Percentiles rank a stretch among this genome's conserved stretches.
Conservation (phyloP, 2,797 vertebrate genomes). For the Lerista edwardsae region DNA sequence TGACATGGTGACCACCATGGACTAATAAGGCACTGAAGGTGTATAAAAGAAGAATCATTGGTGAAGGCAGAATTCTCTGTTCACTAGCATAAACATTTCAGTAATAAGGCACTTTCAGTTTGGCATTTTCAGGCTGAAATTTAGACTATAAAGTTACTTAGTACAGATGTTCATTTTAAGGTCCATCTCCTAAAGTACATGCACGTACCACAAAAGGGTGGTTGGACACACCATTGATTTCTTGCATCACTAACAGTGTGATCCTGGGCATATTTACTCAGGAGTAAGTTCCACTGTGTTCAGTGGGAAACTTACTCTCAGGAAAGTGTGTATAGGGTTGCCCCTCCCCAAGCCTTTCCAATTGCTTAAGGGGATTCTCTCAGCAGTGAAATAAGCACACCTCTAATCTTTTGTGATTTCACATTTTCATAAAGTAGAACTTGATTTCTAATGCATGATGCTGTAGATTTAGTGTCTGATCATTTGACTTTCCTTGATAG, state of each 20-base stretch:
- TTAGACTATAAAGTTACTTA: not conserved
- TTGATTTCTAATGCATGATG: not conserved
- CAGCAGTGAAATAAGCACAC: not conserved
- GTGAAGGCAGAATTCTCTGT: not conserved
- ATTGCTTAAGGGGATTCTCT: not conserved
- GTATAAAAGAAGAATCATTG: slow-evolving; percentile 15
- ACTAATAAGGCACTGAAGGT: slow-evolving; percentile 9
- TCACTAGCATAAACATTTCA: not conserved
- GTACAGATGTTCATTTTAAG: not conserved
- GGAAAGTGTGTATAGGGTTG: too few relatives aligned
- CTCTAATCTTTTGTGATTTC: not conserved
- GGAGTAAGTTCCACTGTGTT: too few relatives aligned
- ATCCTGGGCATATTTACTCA: too few relatives aligned
- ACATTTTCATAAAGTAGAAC: not conserved
- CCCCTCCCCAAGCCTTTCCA: not conserved
- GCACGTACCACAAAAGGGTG: not conserved
- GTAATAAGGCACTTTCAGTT: not conserved
- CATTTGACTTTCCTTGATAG: not conserved
- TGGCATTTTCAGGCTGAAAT: not conserved
- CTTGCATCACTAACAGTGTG: not conserved
- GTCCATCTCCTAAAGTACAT: not conserved
- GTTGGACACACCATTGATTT: not conserved
- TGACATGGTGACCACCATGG: slow-evolving; percentile 59
- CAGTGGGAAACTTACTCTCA: too few relatives aligned
- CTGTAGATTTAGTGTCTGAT: too few relatives aligned